Evolutionary conservation across 2,113 vertebrate genomes (phyloP).

Genomic region (Aramus guarauna): DNA sequence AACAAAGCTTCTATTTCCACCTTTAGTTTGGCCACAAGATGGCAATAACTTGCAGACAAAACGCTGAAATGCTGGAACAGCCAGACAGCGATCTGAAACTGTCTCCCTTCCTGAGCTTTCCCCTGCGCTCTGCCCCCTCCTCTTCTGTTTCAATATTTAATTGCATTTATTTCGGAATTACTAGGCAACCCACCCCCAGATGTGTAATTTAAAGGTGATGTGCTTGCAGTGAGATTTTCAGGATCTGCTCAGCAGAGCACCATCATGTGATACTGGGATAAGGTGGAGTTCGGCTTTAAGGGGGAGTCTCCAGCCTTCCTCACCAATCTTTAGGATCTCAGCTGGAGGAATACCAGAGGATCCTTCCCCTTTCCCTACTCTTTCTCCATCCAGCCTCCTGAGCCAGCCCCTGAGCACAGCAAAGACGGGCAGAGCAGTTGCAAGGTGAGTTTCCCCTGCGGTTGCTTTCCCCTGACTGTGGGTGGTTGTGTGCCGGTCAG

Average conservation of each 20-base stretch:
- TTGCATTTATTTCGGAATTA: slow-evolving; percentile 43
- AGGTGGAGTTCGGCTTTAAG: slow-evolving; percentile 77
- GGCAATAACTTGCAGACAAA: slow-evolving; percentile 71
- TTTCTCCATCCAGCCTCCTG: background rate
- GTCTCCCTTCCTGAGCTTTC: background rate
- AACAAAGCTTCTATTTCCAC: background rate
- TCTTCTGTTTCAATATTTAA: slow-evolving; percentile 12
- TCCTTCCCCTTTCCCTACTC: background rate
- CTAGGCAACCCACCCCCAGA: slow-evolving; percentile 68
- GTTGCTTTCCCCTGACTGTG: background rate
- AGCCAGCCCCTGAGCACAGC: background rate
- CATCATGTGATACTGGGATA: slow-evolving; percentile 65
- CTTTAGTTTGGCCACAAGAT: slow-evolving; percentile 64
- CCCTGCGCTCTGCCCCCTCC: background rate
- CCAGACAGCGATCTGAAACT: background rate
- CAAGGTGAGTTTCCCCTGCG: slow-evolving; percentile 42
- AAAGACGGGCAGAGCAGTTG: background rate
- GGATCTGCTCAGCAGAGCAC: slow-evolving; percentile 26
- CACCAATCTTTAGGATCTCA: slow-evolving; percentile 51
- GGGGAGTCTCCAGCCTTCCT: slow-evolving; percentile 67
- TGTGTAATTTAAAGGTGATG: slow-evolving; percentile 41
- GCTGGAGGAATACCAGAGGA: slow-evolving; percentile 14
- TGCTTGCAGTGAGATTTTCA: slow-evolving; percentile 12
- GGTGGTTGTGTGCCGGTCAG: background rate
- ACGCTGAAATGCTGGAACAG: slow-evolving; percentile 27